Evolutionary conservation across 2,113 vertebrate genomes (phyloP).

Genomic region (Atractosteus spatula): DNA sequence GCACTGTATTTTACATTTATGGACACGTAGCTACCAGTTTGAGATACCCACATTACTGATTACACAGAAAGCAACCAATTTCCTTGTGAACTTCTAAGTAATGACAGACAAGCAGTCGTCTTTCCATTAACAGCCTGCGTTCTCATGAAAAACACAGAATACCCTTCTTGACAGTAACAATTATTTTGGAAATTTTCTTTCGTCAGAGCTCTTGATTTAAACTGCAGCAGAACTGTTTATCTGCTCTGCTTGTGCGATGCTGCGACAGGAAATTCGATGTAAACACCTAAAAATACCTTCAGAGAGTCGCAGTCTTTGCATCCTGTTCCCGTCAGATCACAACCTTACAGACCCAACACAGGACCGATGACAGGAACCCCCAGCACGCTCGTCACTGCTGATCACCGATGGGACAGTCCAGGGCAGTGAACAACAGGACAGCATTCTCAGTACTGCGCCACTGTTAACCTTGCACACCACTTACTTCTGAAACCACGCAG

Average conservation of each 20-base stretch:
- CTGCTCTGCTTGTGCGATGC: neutral
- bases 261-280: constrained; percentile 18
- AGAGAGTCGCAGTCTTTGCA: constrained; percentile 7
- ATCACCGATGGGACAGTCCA: too few species aligned
- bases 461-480: too few species aligned
- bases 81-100: neutral
- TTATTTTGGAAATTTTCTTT: neutral
- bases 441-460: too few species aligned
- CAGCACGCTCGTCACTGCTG: neutral
- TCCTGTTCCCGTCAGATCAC: constrained; percentile 15
- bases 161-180: neutral
- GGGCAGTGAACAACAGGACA: too few species aligned
- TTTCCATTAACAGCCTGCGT: neutral
- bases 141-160: neutral
- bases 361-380: neutral
- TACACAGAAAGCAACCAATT: neutral
- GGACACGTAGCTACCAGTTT: too few species aligned
- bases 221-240: neutral
- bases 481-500: too few species aligned
- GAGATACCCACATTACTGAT: too few species aligned
- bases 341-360: neutral
- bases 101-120: neutral
- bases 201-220: constrained; percentile 11
- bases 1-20: too few species aligned
- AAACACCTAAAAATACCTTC: constrained; percentile 14